A percentile compares a stretch with the other conserved stretches of the same genome.
Evolutionary conservation across 2,888 invertebrate genomes (phyloP).

Genomic region (Hofmannophila pseudospretella): DNA sequence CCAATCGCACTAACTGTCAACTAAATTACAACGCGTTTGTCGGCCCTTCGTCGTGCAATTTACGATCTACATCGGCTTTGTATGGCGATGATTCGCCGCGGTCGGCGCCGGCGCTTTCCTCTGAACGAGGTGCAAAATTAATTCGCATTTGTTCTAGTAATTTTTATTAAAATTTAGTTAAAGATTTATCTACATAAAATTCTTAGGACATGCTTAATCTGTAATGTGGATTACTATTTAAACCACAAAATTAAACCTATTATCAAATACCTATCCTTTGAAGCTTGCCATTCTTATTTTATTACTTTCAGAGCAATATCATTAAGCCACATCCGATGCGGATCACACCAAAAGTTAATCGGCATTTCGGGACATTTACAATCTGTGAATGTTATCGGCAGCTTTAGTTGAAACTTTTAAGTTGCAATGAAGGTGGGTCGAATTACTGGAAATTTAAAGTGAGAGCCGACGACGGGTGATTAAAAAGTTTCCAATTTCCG

Average conservation of each 20-base stretch:
- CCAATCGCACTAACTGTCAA: constrained; percentile 57
- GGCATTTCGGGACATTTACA: constrained; percentile 40
- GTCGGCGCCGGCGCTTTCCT: constrained; percentile 43
- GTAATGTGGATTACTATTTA: too few relatives aligned
- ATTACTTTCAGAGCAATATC: constrained; percentile 12
- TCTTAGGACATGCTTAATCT: too few relatives aligned
- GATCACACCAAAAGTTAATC: constrained; percentile 40
- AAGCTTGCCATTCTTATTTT: not conserved
- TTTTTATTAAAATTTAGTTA: too few relatives aligned
- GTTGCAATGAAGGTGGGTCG: not conserved
- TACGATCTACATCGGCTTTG: constrained; percentile 54
- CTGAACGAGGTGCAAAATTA: constrained; percentile 14
- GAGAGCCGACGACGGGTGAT: constrained; percentile 55
- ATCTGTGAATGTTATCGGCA: constrained; percentile 43
- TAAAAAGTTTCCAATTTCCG: constrained; percentile 62
- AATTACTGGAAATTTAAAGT: constrained; percentile 5
- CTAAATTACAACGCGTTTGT: constrained; percentile 71
- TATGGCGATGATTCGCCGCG: constrained; percentile 32
- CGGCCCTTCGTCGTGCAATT: constrained; percentile 64
- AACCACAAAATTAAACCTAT: too few relatives aligned
- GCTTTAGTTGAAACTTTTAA: constrained; percentile 13
- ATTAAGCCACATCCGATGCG: constrained; percentile 31
- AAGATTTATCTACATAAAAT: too few relatives aligned
- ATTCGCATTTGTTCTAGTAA: constrained; percentile 3
- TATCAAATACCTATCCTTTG: too few relatives aligned